These are phyloP conservation scores for Apocrypta bakeri DNA, from an alignment of 1,140 invertebrate genomes.

Conservation along the genomic window DNA sequence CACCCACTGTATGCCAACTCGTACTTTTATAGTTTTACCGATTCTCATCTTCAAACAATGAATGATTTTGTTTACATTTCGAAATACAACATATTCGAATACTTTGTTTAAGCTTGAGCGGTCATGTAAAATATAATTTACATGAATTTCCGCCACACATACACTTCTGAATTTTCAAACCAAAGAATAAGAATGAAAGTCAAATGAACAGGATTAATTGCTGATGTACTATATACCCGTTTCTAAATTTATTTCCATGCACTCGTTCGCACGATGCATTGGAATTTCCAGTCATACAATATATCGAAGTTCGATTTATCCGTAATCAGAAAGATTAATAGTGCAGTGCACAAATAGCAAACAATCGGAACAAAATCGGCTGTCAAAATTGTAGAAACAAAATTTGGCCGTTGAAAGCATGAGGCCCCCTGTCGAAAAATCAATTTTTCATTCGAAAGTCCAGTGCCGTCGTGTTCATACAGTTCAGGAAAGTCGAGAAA, in stretches of 20 bases:
- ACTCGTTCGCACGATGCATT: not conserved
- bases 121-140: no score
- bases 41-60: no score
- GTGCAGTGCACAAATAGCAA: no score
- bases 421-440: not conserved
- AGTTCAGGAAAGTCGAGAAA: conserved; percentile 31
- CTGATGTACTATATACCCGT: not conserved
- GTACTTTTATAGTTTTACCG: no score
- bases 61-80: no score
- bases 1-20: no score
- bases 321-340: conserved; percentile 13
- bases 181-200: not conserved
- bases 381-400: no score
- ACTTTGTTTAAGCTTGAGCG: no score
- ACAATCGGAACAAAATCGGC: no score
- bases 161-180: not conserved
- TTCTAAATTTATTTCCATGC: not conserved
- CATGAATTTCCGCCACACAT: not conserved
- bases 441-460: conserved; percentile 24
- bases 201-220: not conserved
- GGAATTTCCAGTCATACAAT: not conserved
- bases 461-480: not conserved
- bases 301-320: not conserved
- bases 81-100: no score
- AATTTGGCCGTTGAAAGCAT: conserved; percentile 15